Conservation (phyloP, 2,888 invertebrate species). For the Chalcosyrphus nemorum region DNA sequence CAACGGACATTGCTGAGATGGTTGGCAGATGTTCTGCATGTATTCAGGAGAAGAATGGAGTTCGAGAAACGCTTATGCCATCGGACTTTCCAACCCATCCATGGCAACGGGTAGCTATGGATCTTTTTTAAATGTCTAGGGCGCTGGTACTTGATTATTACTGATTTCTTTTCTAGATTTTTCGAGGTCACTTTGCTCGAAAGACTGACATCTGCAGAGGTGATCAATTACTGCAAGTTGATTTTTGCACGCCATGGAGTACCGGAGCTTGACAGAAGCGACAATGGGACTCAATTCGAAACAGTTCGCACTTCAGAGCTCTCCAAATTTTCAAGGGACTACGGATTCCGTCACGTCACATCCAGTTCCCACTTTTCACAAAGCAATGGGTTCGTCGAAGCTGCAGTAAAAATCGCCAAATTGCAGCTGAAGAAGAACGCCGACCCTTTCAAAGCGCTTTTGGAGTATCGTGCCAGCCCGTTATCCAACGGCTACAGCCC, state of each 20-base stretch:
- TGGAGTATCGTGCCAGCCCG: conserved; percentile 1
- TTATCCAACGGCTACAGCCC: conserved; percentile 43
- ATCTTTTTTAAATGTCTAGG: conserved; percentile 15
- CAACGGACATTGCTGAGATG: conserved; percentile 15
- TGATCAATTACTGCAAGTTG: neutral
- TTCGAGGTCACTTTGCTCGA: neutral
- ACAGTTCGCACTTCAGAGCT: conserved; percentile 21
- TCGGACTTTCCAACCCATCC: conserved; percentile 22
- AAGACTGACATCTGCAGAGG: too few relatives aligned
- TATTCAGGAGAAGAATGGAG: conserved; percentile 5
- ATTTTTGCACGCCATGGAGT: conserved; percentile 23
- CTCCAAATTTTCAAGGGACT: conserved; percentile 21
- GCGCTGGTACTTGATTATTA: conserved; percentile 14
- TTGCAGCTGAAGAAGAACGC: conserved; percentile 11
- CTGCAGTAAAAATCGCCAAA: conserved; percentile 2
- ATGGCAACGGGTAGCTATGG: conserved; percentile 24
- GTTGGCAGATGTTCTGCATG: neutral
- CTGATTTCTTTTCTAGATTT: conserved; percentile 17
- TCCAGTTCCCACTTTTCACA: conserved; percentile 10
- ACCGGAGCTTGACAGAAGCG: neutral
- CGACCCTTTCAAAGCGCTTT: conserved; percentile 1
- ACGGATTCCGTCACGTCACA: conserved; percentile 22
- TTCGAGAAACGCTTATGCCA: conserved; percentile 9
- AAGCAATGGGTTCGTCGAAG: neutral
- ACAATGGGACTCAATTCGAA: conserved; percentile 10